Evolutionary conservation across 92 coral and sea anemone genomes (phyloP).

Genomic region (Metridium senile): DNA sequence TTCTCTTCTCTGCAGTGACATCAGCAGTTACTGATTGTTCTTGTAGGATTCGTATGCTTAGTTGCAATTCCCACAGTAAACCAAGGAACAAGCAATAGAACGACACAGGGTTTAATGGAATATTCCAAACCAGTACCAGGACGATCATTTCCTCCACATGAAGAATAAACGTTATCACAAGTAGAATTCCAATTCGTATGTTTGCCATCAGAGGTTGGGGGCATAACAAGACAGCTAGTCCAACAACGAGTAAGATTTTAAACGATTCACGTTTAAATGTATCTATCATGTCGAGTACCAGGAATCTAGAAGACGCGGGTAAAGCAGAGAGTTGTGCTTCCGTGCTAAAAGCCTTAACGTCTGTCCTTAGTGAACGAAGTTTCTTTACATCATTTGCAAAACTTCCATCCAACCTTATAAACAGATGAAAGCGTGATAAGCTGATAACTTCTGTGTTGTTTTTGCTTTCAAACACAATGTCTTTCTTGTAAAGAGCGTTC

Average conservation of each 20-base stretch:
- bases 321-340: not conserved
- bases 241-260: slow-evolving; percentile 27
- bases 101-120: slow-evolving; percentile 50
- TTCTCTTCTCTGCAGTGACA: slow-evolving; percentile 21
- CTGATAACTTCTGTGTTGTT: not conserved
- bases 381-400: slow-evolving; percentile 11
- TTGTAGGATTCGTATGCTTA: slow-evolving; percentile 41
- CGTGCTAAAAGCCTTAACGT: not conserved
- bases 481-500: slow-evolving; percentile 14
- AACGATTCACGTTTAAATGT: slow-evolving; percentile 11
- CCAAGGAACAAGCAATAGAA: slow-evolving; percentile 40
- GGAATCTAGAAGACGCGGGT: slow-evolving; percentile 30
- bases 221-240: slow-evolving; percentile 26
- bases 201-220: slow-evolving; percentile 44
- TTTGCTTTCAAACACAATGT: slow-evolving; percentile 16
- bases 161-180: slow-evolving; percentile 29
- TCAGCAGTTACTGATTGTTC: slow-evolving; percentile 30
- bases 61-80: slow-evolving; percentile 24
- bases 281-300: slow-evolving; percentile 30
- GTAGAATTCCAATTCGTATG: slow-evolving; percentile 38
- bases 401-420: slow-evolving; percentile 15
- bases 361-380: slow-evolving; percentile 16
- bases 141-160: slow-evolving; percentile 33
- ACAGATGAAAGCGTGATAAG: slow-evolving; percentile 37
- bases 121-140: slow-evolving; percentile 19